Conservation (phyloP, 2,113 vertebrate genomes). For the Heterotis niloticus region DNA sequence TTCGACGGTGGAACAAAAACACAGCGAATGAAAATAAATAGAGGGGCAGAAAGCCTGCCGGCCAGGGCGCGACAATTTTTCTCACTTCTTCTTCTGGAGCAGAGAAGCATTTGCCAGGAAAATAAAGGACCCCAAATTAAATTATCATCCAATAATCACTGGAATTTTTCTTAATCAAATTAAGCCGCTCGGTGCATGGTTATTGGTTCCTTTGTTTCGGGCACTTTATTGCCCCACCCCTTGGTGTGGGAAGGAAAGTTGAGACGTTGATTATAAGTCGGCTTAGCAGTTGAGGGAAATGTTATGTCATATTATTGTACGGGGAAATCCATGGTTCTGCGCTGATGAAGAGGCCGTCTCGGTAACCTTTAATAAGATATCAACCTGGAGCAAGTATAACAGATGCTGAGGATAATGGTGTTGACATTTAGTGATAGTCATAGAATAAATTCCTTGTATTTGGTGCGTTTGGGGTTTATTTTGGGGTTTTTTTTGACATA, state of each 20-base stretch:
- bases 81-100: conserved; percentile 24
- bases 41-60: conserved; percentile 15
- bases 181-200: not conserved
- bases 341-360: not conserved
- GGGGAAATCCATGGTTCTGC: not conserved
- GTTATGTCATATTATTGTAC: conserved; percentile 17
- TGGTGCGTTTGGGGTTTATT: too few species aligned
- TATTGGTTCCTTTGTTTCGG: not conserved
- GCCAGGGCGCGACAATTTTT: conserved; percentile 20
- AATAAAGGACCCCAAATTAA: conserved; percentile 28
- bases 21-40: conserved; percentile 21
- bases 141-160: conserved; percentile 40
- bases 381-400: too few species aligned
- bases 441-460: too few species aligned
- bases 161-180: conserved; percentile 33
- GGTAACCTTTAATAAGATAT: not conserved
- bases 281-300: conserved; percentile 9
- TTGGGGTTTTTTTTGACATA: too few species aligned
- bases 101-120: conserved; percentile 31
- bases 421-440: too few species aligned
- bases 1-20: conserved; percentile 7
- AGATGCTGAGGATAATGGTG: too few species aligned
- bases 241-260: not conserved
- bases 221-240: not conserved
- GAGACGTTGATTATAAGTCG: conserved; percentile 16